These are phyloP conservation scores for Thymelicus acteon DNA, from an alignment of 2,888 invertebrate genomes.

Conservation along the genomic window DNA sequence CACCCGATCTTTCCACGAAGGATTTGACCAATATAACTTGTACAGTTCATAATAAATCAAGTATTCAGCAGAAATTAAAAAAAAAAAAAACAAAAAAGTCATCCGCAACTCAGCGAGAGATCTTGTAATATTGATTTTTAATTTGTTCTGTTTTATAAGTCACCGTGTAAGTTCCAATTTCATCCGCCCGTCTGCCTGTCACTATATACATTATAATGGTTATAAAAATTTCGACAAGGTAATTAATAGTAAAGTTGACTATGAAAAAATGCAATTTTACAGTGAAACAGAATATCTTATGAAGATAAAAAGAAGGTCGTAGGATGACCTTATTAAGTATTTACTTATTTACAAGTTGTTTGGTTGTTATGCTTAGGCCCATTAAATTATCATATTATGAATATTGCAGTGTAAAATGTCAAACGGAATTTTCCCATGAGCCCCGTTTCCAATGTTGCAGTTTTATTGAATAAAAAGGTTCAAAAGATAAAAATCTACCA, in stretches of 20 bases:
- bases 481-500: no score
- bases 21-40: constrained; percentile 7
- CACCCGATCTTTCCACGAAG: constrained; percentile 13
- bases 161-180: constrained; percentile 44
- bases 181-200: constrained; percentile 60
- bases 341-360: constrained; percentile 33
- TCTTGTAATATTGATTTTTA: constrained; percentile 32
- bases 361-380: constrained; percentile 39
- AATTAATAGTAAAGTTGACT: no score
- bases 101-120: constrained; percentile 11
- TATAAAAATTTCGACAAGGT: no score
- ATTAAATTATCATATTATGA: constrained; percentile 6
- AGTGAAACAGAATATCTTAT: background rate
- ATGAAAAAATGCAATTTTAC: no score
- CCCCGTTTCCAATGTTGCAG: no score
- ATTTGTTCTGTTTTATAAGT: constrained; percentile 28
- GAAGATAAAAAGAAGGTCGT: background rate
- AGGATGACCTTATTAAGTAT: background rate
- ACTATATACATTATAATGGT: constrained; percentile 30
- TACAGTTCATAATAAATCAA: constrained; percentile 11
- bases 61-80: constrained; percentile 6
- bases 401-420: background rate
- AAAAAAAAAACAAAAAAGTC: background rate
- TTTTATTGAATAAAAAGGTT: no score
- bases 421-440: background rate